A percentile compares a stretch with the other conserved stretches of the same genome.
phyloP scores from a whole-genome alignment of 2,888 invertebrate species.

The Rambutsinella grinnellia region DNA sequence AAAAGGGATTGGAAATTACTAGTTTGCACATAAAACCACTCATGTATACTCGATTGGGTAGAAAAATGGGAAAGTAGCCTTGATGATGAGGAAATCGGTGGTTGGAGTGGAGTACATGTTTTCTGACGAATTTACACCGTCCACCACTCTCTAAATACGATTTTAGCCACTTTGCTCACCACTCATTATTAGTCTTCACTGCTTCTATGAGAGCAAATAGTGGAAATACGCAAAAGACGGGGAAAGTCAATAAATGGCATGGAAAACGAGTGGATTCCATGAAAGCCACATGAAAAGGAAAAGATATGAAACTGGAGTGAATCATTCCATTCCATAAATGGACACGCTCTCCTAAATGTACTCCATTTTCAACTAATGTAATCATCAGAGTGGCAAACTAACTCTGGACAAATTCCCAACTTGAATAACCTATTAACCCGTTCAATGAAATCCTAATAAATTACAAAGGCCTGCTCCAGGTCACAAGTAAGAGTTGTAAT shows the following conservation, averaged over 20 bases:
- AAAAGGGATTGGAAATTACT: conserved; percentile 8
- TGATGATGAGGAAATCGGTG: not conserved
- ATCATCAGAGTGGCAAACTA: conserved; percentile 17
- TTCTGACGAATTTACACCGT: not conserved
- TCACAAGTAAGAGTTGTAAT: too few species aligned
- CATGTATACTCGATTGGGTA: too few species aligned
- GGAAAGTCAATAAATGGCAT: not conserved
- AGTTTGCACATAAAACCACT: too few species aligned
- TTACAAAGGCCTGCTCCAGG: too few species aligned
- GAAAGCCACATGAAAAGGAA: conserved; percentile 29
- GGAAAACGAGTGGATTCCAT: conserved; percentile 17
- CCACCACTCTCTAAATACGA: not conserved
- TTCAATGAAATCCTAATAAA: conserved; percentile 32
- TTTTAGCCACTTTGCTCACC: too few species aligned
- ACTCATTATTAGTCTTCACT: too few species aligned
- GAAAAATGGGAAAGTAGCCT: too few species aligned
- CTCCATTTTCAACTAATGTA: conserved; percentile 35
- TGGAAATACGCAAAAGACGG: too few species aligned
- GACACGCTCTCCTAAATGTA: not conserved
- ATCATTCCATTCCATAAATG: not conserved
- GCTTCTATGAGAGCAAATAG: too few species aligned
- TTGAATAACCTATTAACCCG: conserved; percentile 48
- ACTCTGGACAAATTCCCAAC: conserved; percentile 24
- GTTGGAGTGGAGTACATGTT: not conserved
- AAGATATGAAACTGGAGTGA: not conserved